phyloP scores from a whole-genome alignment of 1,140 invertebrate genomes.

The Caenorhabditis latens region DNA sequence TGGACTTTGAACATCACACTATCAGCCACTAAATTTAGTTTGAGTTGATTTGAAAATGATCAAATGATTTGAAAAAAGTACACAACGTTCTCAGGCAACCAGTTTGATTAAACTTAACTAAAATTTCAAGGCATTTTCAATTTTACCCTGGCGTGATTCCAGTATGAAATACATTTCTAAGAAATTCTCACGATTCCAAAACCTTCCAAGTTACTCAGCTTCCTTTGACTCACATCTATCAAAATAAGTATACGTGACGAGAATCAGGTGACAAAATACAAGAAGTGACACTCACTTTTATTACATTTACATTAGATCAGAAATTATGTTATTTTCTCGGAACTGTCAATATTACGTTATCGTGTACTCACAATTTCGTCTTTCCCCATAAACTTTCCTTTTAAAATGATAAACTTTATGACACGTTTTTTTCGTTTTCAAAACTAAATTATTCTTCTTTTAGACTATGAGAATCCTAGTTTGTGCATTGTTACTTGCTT shows the following conservation, averaged over 20 bases:
- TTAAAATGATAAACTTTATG: background rate
- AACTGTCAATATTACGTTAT: slow-evolving; percentile 1
- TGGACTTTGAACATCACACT: slow-evolving; percentile 4
- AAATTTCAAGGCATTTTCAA: no score
- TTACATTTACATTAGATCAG: background rate
- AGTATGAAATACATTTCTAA: no score
- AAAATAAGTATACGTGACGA: background rate
- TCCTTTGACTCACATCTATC: background rate
- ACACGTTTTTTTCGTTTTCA: background rate
- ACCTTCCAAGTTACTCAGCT: background rate
- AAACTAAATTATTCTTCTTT: background rate
- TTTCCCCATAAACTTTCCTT: background rate
- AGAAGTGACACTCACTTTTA: background rate
- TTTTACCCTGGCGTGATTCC: no score
- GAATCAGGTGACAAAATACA: slow-evolving; percentile 13
- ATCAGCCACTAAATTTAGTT: background rate
- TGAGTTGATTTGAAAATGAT: background rate
- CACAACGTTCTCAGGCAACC: background rate
- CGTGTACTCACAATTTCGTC: background rate
- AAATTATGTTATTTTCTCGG: slow-evolving; percentile 38
- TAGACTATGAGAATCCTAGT: slow-evolving; percentile 32
- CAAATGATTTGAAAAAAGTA: background rate
- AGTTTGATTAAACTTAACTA: no score
- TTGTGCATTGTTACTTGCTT: background rate
- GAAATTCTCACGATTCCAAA: no score